Evolutionary conservation across 1,140 invertebrate genomes (phyloP).

Genomic region (Bombus turneri): DNA sequence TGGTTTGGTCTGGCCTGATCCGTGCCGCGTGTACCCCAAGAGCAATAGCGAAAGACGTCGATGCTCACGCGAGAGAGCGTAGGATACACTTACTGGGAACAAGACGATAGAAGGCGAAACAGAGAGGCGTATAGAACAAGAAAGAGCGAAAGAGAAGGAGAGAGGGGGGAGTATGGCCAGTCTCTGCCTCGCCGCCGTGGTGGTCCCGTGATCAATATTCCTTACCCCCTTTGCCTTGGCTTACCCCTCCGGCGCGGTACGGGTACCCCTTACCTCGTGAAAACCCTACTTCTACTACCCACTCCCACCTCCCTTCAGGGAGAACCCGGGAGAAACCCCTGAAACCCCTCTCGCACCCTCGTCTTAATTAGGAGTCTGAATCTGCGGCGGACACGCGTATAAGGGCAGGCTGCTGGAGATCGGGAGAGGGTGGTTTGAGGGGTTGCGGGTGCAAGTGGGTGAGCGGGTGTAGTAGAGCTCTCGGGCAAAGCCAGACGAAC

Average conservation of each 20-base stretch:
- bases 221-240: conserved; percentile 82
- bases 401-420: conserved; percentile 80
- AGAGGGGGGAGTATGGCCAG: conserved; percentile 69
- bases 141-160: conserved; percentile 23
- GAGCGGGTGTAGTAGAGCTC: conserved; percentile 51
- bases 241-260: conserved; percentile 75
- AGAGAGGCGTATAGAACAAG: conserved; percentile 15
- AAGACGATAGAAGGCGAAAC: conserved; percentile 40
- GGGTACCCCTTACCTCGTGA: conserved; percentile 70
- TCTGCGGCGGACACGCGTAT: conserved; percentile 86
- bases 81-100: conserved; percentile 35
- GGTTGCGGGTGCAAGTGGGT: conserved; percentile 30
- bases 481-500: conserved; percentile 74
- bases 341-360: conserved; percentile 81
- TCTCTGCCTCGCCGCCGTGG: conserved; percentile 70
- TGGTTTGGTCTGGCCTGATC: conserved; percentile 75
- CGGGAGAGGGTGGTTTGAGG: conserved; percentile 36
- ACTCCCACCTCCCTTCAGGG: conserved; percentile 54
- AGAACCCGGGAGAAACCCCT: conserved; percentile 76
- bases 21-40: conserved; percentile 34
- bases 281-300: conserved; percentile 63
- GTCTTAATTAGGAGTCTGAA: conserved; percentile 87
- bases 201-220: conserved; percentile 83
- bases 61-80: conserved; percentile 51
- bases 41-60: conserved; percentile 54